Evolutionary conservation across 2,888 invertebrate species (phyloP), one percentile per base, ranked within the genome.

Genomic region (Neria commutata): DNA sequence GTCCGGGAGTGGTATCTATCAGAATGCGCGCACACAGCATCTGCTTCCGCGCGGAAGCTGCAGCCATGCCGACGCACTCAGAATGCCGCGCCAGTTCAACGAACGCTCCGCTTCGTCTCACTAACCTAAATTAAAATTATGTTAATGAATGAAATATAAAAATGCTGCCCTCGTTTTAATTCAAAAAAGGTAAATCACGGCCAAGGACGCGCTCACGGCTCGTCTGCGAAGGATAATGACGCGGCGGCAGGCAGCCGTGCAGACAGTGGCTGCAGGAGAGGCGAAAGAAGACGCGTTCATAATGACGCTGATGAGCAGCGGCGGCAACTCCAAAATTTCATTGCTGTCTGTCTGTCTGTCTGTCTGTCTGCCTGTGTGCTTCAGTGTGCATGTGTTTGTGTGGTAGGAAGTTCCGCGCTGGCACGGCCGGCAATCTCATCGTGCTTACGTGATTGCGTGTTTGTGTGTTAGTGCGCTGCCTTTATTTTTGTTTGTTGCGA

Each of bases 61-160:
- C 46, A 45, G 25, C 19, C 10, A 54, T 47, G n/a, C n/a, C 47
- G 24, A 6, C 45, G 26, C 40, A 25, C 58, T 64, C 60, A 64
- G 62, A 63, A 66, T 67, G 26, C 48, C 23, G 16, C 24, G 17
- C 16, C 4, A 25, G 48, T 25, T 25, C 48, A 48, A 48, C 29
- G 48, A 46, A 46, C 46, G 46, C 16, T 14, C 48, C 6, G 10
- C 16, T 3, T 11, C 69, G 73, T 70, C 74, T 77, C 73, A 75
- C 73, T 76, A 76, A 77, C 76, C 76, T 71, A 76, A 76, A 77
- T 76, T 77, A 77, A 77, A 77, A 77, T 76, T 77, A 77, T 77
- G 77, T 77, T 77, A 77, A 77, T 77, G 72, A 72, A 71, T 62
- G 64, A 51, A 50, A 66, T 62, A 56, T 50, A 50, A 21, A 56